These are phyloP conservation scores for Cygnus buccinator DNA, from an alignment of 2,113 vertebrate species.

Conservation along the genomic window DNA sequence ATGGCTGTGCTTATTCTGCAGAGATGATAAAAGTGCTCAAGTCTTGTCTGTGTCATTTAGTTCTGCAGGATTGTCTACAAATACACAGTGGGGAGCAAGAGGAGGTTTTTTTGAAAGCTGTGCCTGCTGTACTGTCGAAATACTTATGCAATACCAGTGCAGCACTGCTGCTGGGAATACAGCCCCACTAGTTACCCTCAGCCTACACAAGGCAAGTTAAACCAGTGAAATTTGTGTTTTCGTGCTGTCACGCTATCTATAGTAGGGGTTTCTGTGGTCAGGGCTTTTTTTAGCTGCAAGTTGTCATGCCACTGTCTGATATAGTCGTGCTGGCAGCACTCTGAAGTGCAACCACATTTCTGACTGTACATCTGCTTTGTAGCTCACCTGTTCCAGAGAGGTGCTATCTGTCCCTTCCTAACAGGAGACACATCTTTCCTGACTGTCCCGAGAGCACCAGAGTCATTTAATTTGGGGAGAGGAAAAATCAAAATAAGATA, in stretches of 20 bases:
- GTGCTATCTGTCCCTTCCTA: background rate
- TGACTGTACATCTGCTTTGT: background rate
- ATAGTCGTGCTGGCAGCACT: background rate
- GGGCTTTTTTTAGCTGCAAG: background rate
- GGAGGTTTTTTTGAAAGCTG: constrained; percentile 4
- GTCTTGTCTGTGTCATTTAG: background rate
- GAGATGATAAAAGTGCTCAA: background rate
- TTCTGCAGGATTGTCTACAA: background rate
- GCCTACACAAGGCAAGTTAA: background rate
- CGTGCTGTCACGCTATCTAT: background rate
- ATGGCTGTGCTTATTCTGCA: background rate
- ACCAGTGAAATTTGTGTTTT: constrained; percentile 6
- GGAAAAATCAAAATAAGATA: constrained; percentile 40
- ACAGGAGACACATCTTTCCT: background rate
- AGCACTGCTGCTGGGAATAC: constrained; percentile 18
- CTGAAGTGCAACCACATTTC: constrained; percentile 25
- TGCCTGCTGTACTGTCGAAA: background rate
- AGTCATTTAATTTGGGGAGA: constrained; percentile 16
- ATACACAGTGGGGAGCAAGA: background rate
- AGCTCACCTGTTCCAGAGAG: background rate
- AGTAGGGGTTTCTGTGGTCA: background rate
- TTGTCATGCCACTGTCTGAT: constrained; percentile 18
- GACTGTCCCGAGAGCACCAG: background rate
- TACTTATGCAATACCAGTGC: constrained; percentile 4
- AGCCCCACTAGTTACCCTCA: background rate